These are phyloP conservation scores for Knipowitschia caucasica DNA, from an alignment of 2,797 vertebrate species.

Conservation along the genomic window DNA sequence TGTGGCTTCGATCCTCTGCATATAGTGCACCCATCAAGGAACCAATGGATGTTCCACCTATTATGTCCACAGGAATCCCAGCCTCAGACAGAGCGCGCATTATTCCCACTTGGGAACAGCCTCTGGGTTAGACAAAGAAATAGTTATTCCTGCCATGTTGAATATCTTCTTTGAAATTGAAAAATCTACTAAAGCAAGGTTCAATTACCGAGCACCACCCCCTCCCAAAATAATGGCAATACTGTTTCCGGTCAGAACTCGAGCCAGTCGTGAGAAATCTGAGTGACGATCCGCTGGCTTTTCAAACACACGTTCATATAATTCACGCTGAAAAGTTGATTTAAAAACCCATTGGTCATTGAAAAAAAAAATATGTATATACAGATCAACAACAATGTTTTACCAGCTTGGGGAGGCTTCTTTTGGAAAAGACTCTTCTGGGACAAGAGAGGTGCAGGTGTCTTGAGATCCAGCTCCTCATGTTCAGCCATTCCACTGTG, in stretches of 20 bases:
- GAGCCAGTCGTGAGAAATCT: constrained; percentile 90
- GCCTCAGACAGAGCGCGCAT: constrained; percentile 83
- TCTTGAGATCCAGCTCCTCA: constrained; percentile 93
- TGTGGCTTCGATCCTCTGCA: constrained; percentile 86
- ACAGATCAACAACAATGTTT: background rate
- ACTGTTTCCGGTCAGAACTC: constrained; percentile 89
- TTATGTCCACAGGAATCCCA: constrained; percentile 88
- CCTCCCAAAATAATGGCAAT: constrained; percentile 91
- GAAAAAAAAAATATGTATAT: background rate
- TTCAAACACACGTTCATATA: constrained; percentile 88
- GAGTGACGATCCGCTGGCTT: constrained; percentile 88
- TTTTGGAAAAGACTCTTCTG: constrained; percentile 86
- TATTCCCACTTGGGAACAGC: constrained; percentile 91
- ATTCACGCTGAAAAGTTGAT: constrained; percentile 77
- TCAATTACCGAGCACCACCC: constrained; percentile 87
- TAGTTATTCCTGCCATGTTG: background rate
- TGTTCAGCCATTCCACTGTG: constrained; percentile 93
- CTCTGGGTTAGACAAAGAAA: constrained; percentile 63
- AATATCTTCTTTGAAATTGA: background rate
- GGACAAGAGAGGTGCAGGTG: constrained; percentile 92
- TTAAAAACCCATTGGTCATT: background rate
- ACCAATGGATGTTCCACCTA: constrained; percentile 90
- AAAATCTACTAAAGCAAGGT: background rate
- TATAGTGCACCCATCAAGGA: constrained; percentile 91
- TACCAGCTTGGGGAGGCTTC: constrained; percentile 90